Percentiles rank a stretch among this genome's conserved stretches.
Conservation (phyloP, 2,113 vertebrate species). For the Saguinus midas region DNA sequence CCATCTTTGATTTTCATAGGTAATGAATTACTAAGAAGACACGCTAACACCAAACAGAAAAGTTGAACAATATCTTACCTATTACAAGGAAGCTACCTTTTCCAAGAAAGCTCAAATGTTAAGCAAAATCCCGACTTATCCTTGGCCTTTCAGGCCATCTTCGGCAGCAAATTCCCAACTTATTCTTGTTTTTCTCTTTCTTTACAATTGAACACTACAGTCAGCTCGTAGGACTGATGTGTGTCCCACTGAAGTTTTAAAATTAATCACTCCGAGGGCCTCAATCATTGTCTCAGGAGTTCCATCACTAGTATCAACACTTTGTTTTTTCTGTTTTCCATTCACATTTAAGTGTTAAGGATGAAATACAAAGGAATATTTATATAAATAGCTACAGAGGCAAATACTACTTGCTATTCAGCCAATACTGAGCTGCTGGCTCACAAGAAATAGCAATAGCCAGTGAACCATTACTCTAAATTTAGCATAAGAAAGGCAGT, state of each 20-base stretch:
- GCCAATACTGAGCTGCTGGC: background rate
- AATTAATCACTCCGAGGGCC: background rate
- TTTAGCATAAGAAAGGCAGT: background rate
- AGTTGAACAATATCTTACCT: background rate
- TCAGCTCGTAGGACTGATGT: background rate
- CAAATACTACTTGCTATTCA: background rate
- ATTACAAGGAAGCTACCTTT: background rate
- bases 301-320: background rate
- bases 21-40: background rate
- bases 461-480: background rate
- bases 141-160: background rate
- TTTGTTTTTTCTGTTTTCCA: background rate
- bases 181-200: background rate
- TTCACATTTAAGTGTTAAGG: conserved; percentile 3
- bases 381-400: conserved; percentile 28
- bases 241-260: background rate
- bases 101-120: background rate
- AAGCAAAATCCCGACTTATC: background rate
- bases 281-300: background rate
- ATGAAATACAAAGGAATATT: background rate
- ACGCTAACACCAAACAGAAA: background rate
- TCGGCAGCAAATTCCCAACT: background rate
- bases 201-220: background rate
- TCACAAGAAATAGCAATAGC: background rate
- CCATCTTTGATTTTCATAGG: background rate